Evolutionary conservation across 2,113 vertebrate genomes (phyloP), one percentile per base, ranked within the genome.

Genomic region (Oryzias curvinotus): DNA sequence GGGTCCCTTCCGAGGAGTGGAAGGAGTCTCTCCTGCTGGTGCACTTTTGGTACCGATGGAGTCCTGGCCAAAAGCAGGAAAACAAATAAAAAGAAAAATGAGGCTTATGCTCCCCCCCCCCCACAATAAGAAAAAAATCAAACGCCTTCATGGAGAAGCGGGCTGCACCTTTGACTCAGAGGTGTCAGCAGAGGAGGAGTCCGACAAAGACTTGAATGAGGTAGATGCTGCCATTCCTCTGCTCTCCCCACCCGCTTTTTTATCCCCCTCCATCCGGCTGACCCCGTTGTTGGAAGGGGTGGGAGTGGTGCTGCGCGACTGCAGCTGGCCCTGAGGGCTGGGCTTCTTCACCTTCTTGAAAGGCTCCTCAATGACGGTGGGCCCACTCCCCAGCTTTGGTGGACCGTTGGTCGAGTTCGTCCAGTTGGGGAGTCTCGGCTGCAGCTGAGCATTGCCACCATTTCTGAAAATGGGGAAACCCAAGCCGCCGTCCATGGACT

Each of bases 341-440:
- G 78, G 75, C 75, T 97, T 96, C 90, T 94, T 95, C 73, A 87
- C 84, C 73, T 90, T 94, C 82, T 86, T 92, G 28, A 90, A 89
- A 2, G 87, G 50, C 4, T 93, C 93, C 4, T 87, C 87, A 0
- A 93, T 84, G 26, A 93, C 8, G 0, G 75, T 49, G 0, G 92
- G 92, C 0, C 47, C 18, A 0, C 71, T 77, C 0, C 76, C 14
- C 15, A 85, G 80, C 55, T 89, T 93, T 1, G 68, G 48, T 0
- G 62, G 52, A 18, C 81, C 88, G 0, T 84, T 87, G 49, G 88
- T 77, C 25, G 80, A 78, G 0, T 84, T 66, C 0, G 70, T 83
- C 79, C 91, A 91, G 16, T 84, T 89, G 46, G 89, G 74, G 5
- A 91, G 56, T 71, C 89, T 88, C 46, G 90, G 75, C 45, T 87